phyloP scores from a whole-genome alignment of 2,888 invertebrate genomes.

The Hirtodrosophila histrioides region DNA sequence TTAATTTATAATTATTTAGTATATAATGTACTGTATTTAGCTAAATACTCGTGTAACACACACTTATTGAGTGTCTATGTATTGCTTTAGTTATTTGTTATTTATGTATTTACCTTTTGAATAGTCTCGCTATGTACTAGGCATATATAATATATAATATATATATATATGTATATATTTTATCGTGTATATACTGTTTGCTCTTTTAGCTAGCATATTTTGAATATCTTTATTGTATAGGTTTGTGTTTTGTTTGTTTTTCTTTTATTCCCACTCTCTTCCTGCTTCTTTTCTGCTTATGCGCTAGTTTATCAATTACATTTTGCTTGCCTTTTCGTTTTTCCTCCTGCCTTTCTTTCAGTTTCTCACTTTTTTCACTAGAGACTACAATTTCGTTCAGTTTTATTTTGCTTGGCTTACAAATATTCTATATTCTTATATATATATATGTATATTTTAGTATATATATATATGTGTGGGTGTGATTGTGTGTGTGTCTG shows the following conservation, averaged over 20 bases:
- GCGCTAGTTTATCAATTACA: slow-evolving; percentile 28
- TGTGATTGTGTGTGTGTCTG: slow-evolving; percentile 49
- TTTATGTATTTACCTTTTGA: slow-evolving; percentile 32
- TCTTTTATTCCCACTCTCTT: slow-evolving; percentile 7
- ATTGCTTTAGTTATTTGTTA: slow-evolving; percentile 69
- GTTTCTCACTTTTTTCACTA: slow-evolving; percentile 11
- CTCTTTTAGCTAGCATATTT: slow-evolving; percentile 67
- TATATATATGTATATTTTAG: slow-evolving; percentile 32
- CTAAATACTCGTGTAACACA: slow-evolving; percentile 74
- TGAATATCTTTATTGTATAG: slow-evolving; percentile 78
- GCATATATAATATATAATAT: slow-evolving; percentile 50
- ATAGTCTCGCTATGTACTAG: slow-evolving; percentile 60
- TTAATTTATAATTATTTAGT: slow-evolving; percentile 31
- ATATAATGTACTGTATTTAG: slow-evolving; percentile 55
- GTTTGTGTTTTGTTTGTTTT: slow-evolving; percentile 34
- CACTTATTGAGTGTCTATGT: slow-evolving; percentile 76
- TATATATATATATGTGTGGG: slow-evolving; percentile 25
- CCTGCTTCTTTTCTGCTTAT: slow-evolving; percentile 7
- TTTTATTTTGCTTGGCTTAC: slow-evolving; percentile 67
- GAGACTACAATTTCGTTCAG: slow-evolving; percentile 71
- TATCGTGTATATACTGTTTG: slow-evolving; percentile 37
- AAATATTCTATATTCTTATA: slow-evolving; percentile 54
- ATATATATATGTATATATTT: slow-evolving; percentile 41
- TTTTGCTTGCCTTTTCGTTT: slow-evolving; percentile 32
- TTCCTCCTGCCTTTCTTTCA: slow-evolving; percentile 11